phyloP scores from a whole-genome alignment of 2,888 invertebrate genomes.

The Prionchulus punctatus region DNA sequence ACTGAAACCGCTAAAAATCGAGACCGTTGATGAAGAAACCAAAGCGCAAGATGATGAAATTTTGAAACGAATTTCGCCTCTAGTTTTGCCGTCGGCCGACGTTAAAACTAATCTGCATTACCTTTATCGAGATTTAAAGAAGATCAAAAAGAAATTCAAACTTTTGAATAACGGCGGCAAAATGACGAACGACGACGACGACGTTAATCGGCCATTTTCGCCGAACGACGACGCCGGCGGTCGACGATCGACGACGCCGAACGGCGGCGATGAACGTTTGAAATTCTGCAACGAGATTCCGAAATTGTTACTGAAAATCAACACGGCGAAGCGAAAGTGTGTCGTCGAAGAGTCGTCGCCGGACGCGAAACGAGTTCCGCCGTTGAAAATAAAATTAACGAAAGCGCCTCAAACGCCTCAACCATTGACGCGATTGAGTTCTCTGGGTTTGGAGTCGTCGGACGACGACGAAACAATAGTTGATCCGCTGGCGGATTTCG shows the following conservation, averaged over 20 bases:
- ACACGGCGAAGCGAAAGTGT: background rate
- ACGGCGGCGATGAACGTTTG: too few species aligned
- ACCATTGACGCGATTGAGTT: background rate
- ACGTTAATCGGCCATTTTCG: too few species aligned
- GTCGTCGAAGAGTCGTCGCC: background rate
- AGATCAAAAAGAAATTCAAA: too few species aligned
- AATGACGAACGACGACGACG: background rate
- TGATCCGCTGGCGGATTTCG: too few species aligned
- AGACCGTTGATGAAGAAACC: too few species aligned
- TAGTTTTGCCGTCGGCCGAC: too few species aligned
- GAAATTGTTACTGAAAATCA: background rate
- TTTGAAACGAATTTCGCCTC: too few species aligned
- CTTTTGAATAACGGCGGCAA: too few species aligned
- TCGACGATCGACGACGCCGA: background rate
- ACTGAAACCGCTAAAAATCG: too few species aligned
- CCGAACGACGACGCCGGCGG: background rate
- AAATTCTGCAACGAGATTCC: background rate
- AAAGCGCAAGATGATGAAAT: too few species aligned
- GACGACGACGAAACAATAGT: background rate
- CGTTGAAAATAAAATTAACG: background rate
- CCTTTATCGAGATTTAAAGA: too few species aligned
- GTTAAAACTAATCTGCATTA: too few species aligned
- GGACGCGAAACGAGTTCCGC: background rate
- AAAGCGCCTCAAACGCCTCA: background rate
- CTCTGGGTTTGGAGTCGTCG: background rate